Percentiles rank a stretch among this genome's conserved stretches.
Evolutionary conservation across 2,888 invertebrate species (phyloP).

Genomic region (Dasypogon diadema): DNA sequence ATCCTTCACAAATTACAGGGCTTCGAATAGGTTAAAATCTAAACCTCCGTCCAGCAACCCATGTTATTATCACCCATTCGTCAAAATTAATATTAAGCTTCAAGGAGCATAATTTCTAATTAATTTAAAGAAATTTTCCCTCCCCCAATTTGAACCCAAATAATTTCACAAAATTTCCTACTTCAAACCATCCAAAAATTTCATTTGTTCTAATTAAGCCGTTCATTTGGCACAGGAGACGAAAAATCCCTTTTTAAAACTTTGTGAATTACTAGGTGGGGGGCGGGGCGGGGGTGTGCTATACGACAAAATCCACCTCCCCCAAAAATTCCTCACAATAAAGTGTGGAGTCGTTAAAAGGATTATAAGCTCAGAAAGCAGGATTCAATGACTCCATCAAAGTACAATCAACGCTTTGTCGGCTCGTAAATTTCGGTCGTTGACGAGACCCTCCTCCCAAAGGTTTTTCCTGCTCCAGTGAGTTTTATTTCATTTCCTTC

Average conservation of each 20-base stretch:
- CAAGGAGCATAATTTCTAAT: no score
- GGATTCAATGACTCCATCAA: conserved; percentile 26
- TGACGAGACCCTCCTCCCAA: not conserved
- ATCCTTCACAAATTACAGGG: no score
- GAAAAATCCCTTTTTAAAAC: not conserved
- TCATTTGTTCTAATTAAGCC: not conserved
- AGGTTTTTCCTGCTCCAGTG: conserved; percentile 11
- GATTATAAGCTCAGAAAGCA: conserved; percentile 15
- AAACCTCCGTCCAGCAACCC: no score
- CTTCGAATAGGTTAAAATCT: no score
- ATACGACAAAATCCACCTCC: no score
- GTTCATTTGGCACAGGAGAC: not conserved
- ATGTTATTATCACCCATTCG: no score
- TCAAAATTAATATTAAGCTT: no score
- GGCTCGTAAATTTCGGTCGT: conserved; percentile 9
- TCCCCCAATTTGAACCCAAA: no score
- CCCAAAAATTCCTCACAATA: not conserved
- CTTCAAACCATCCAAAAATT: not conserved
- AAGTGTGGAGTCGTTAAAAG: not conserved
- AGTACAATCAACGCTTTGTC: conserved; percentile 21
- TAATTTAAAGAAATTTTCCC: no score
- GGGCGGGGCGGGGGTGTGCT: no score
- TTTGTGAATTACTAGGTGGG: not conserved
- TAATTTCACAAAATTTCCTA: no score
- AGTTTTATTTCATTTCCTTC: conserved; percentile 12